These are phyloP conservation scores for Petrolisthes manimaculis DNA, from an alignment of 2,888 invertebrate species.

Conservation along the genomic window DNA sequence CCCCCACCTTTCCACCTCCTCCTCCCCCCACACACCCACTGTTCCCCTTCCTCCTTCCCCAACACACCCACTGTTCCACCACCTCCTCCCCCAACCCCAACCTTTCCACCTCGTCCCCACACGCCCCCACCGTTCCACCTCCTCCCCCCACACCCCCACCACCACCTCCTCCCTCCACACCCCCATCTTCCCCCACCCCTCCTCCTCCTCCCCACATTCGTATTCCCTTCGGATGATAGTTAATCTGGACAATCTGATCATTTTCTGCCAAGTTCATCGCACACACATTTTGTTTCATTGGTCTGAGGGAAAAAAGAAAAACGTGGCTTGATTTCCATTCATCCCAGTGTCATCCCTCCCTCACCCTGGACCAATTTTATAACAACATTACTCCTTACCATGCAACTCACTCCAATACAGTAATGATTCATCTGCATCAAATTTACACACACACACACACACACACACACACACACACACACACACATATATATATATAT, in stretches of 20 bases:
- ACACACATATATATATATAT: neutral
- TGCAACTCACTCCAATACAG: too few species aligned
- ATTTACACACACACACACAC: neutral
- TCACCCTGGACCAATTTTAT: too few species aligned
- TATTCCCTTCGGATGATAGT: neutral
- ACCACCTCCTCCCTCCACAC: neutral
- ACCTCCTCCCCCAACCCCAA: neutral
- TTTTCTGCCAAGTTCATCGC: too few species aligned
- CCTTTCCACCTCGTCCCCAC: neutral
- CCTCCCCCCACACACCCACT: neutral
- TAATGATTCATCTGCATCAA: too few species aligned
- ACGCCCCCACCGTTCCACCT: neutral
- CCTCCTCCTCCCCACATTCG: neutral
- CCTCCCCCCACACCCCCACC: neutral
- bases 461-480: constrained; percentile 8
- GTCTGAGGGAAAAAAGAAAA: too few species aligned
- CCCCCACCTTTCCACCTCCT: neutral
- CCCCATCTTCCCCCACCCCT: neutral
- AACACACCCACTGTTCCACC: neutral
- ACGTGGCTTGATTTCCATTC: too few species aligned
- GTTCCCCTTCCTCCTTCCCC: neutral
- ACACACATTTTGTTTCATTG: too few species aligned
- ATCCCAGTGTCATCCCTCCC: too few species aligned
- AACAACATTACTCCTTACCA: too few species aligned
- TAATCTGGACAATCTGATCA: too few species aligned